Evolutionary conservation across 2,113 vertebrate genomes (phyloP).

Genomic region (Myrmophylax atrothorax): DNA sequence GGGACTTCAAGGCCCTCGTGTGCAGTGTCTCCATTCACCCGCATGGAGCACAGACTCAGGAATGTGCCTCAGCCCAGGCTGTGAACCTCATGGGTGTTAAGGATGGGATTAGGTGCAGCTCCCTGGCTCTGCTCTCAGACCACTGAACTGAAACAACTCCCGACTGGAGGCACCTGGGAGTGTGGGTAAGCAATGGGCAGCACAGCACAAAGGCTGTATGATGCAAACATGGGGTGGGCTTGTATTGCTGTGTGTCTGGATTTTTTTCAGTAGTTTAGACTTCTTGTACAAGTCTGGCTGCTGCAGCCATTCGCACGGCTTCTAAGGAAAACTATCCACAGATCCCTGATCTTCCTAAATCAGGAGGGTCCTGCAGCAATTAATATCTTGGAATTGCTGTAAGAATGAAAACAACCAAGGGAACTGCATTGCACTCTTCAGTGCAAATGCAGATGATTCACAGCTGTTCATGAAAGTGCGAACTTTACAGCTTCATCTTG

Average conservation of each 20-base stretch:
- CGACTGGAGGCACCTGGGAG: neutral
- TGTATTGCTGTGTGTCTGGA: neutral
- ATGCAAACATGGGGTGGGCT: neutral
- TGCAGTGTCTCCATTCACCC: neutral
- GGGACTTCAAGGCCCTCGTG: fast-evolving
- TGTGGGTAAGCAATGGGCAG: neutral
- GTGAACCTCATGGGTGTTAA: neutral
- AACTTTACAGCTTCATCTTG: neutral
- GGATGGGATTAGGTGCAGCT: neutral
- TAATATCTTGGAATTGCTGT: neutral
- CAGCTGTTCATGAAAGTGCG: neutral
- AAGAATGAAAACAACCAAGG: neutral
- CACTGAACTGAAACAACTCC: neutral
- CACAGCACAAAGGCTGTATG: neutral
- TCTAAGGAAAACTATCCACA: neutral
- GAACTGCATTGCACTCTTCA: neutral
- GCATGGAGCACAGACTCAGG: neutral
- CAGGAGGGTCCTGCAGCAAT: neutral
- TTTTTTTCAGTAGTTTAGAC: neutral
- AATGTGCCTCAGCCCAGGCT: neutral
- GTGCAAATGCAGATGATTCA: neutral
- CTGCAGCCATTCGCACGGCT: neutral
- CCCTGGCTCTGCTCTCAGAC: neutral
- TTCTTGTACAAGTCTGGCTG: neutral
- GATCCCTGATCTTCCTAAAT: neutral